Base-by-base conservation (phyloP, 2,797 vertebrate species). In the Dallia pectoralis region DNA sequence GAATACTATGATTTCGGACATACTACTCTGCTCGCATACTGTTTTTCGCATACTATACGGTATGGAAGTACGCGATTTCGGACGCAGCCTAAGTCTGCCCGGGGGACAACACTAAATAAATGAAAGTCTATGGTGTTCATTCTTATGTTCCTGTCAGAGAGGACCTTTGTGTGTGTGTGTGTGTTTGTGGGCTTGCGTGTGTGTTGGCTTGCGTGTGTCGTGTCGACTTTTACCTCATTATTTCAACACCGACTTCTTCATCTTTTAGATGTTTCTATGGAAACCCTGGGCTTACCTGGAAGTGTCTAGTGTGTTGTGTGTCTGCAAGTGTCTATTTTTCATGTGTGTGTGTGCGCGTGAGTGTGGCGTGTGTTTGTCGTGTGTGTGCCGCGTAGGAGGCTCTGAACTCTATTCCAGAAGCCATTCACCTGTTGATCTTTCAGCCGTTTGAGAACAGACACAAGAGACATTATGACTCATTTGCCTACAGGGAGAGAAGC, bases 191-290 rank as follows among this genome's bases (percentile, higher is more conserved):
- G 40, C 12, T 6, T 44, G 1, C 3, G 63, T 8, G 1, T 22
- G 66, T 25, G 49, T 30, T 33, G 19, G 61, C 11, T 0, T 19
- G 67, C 19, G 25, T 25, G 56, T 33, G 14, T 48, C 4, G 9
- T 79, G 77, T 75, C 77, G 75, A 70, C 48, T 48, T 29, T 72
- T 74, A 25, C 77, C 79, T 85, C 16, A 73, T 86, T 88, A 87
- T 73, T 72, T 30, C 67, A 9, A 33, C 56, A 0, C 76, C 71
- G 25, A 51, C 30, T 12, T 73, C 62, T 66, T 77, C 40, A 73
- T 53, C 14, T 69, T 8, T 64, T n/a, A 74, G 73, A 73, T 30
- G 87, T 91, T 87, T 81, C 87, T 79, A 85, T 83, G 79, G 87
- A 65, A 87, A 89, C 85, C 53, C 53, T 59, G 53, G 72, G 25